Conservation (phyloP, 1,140 invertebrate genomes). For the Leptopilina clavipes region DNA sequence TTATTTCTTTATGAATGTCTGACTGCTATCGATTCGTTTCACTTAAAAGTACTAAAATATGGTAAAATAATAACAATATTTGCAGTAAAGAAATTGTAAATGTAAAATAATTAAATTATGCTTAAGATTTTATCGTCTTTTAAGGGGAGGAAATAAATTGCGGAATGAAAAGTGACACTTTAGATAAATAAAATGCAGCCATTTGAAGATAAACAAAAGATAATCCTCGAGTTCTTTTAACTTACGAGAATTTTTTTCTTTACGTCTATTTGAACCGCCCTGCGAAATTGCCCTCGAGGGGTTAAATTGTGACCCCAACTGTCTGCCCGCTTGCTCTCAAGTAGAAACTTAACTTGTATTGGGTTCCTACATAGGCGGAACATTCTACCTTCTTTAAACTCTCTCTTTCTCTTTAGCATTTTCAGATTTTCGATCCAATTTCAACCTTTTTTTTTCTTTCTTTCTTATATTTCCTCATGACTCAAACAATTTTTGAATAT, state of each 20-base stretch:
- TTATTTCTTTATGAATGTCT: too few species aligned
- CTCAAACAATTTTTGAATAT: too few species aligned
- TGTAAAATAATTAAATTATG: too few species aligned
- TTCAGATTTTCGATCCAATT: not conserved
- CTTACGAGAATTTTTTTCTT: not conserved
- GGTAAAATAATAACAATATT: too few species aligned
- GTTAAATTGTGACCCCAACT: slow-evolving; percentile 11
- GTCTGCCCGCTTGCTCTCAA: slow-evolving; percentile 2
- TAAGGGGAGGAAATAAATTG: not conserved
- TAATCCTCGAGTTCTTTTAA: not conserved
- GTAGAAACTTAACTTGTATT: slow-evolving; percentile 16
- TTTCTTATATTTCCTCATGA: too few species aligned
- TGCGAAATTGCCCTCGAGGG: slow-evolving; percentile 14
- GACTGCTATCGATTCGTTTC: too few species aligned
- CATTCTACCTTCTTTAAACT: slow-evolving; percentile 13
- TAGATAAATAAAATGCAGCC: not conserved
- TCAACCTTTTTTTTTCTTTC: not conserved
- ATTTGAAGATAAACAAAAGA: not conserved
- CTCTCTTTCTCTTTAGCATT: not conserved
- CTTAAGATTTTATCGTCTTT: too few species aligned
- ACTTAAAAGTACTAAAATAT: too few species aligned
- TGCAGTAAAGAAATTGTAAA: too few species aligned
- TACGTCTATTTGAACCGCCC: not conserved
- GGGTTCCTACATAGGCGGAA: slow-evolving; percentile 1
- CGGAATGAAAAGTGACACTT: not conserved